Conservation (phyloP, 2,113 vertebrate species). For the Emydura subglobosa region DNA sequence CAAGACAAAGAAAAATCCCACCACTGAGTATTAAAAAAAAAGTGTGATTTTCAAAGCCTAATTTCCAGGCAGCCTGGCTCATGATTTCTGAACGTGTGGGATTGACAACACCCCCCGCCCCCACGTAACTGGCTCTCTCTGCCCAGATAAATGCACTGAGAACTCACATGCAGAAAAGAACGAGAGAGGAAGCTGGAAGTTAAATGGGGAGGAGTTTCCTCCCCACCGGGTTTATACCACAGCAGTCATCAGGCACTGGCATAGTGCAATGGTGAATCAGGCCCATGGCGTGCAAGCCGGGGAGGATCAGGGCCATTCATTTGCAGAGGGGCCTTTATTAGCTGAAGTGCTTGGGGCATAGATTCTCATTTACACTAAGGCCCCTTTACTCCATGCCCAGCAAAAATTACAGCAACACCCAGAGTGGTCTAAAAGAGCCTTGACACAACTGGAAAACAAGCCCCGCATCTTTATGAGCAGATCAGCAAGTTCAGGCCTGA, state of each 20-base stretch:
- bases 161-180: not conserved
- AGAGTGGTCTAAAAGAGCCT: too few species aligned
- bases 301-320: not conserved
- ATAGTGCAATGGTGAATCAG: not conserved
- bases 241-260: not conserved
- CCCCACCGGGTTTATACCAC: not conserved
- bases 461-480: too few species aligned
- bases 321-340: not conserved
- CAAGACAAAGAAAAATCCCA: not conserved
- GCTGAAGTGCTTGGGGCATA: not conserved
- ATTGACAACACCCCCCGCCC: not conserved
- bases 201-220: not conserved
- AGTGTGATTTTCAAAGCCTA: not conserved
- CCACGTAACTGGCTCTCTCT: not conserved
- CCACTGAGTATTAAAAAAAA: not conserved
- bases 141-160: not conserved
- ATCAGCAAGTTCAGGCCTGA: not conserved
- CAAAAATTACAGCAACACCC: not conserved
- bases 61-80: not conserved
- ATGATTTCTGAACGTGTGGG: not conserved
- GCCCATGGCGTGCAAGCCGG: too few species aligned
- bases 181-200: not conserved
- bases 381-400: not conserved
- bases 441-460: not conserved
- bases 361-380: not conserved